Percentiles rank a stretch among this genome's conserved stretches.
Evolutionary conservation across 64 coral and sea anemone genomes (phyloP).

Genomic region (Dendrophyllia cribrosa): DNA sequence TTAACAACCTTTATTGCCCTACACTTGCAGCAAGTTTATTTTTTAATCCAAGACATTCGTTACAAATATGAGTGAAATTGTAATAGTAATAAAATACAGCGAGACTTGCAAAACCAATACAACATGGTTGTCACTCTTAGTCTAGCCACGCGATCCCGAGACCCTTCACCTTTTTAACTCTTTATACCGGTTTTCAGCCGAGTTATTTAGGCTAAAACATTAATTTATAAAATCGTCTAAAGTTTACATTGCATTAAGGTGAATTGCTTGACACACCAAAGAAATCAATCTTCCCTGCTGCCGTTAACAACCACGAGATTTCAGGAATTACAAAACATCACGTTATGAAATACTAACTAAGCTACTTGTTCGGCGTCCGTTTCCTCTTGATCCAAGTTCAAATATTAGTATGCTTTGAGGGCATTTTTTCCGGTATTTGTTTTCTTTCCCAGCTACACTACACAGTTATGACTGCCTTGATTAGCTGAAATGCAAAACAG

Average conservation of each 20-base stretch:
- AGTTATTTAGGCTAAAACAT: background rate
- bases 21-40: background rate
- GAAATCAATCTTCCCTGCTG: background rate
- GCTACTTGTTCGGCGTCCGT: background rate
- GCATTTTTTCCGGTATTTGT: background rate
- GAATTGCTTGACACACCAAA: background rate
- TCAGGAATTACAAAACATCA: background rate
- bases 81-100: background rate
- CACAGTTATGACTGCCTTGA: background rate
- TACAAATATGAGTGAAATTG: background rate
- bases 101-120: background rate
- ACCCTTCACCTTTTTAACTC: background rate
- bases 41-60: background rate
- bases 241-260: background rate
- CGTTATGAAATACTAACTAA: slow-evolving; percentile 1
- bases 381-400: background rate
- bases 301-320: background rate
- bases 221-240: background rate
- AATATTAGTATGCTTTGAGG: background rate
- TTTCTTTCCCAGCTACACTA: background rate
- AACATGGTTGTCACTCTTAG: background rate
- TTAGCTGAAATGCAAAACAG: slow-evolving; percentile 26
- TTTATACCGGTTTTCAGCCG: too few species aligned
- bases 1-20: slow-evolving; percentile 34
- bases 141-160: background rate